phyloP scores from a whole-genome alignment of 2,113 vertebrate species.

The Nanorana parkeri region DNA sequence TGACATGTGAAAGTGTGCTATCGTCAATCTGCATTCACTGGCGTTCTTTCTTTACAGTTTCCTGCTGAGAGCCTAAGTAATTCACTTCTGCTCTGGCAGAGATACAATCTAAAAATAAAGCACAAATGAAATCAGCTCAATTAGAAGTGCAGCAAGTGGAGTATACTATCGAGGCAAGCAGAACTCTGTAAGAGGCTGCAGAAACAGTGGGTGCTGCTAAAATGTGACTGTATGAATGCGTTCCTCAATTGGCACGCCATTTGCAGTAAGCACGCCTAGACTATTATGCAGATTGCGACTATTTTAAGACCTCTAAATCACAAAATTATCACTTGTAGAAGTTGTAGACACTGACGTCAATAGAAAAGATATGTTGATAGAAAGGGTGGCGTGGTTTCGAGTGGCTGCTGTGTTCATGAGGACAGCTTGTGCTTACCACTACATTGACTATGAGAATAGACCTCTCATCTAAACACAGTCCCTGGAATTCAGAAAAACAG shows the following conservation, averaged over 20 bases:
- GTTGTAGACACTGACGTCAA: neutral
- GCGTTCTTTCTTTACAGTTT: conserved; percentile 9
- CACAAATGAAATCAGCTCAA: conserved; percentile 39
- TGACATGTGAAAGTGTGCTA: conserved; percentile 37
- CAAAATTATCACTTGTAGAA: neutral
- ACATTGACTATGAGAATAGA: too few relatives aligned
- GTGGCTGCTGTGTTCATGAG: neutral
- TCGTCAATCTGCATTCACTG: conserved; percentile 11
- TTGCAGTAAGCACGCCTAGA: neutral
- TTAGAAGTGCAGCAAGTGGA: conserved; percentile 17
- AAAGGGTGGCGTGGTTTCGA: neutral
- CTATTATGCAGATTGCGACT: conserved; percentile 3
- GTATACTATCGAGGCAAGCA: neutral
- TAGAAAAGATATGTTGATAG: neutral
- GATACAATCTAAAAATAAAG: conserved; percentile 43
- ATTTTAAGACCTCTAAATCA: neutral
- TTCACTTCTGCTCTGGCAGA: conserved; percentile 40
- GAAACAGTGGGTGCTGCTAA: neutral
- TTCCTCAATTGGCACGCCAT: neutral
- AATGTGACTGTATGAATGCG: neutral
- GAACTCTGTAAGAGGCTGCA: neutral
- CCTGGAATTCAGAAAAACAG: too few relatives aligned
- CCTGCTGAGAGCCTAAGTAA: conserved; percentile 47
- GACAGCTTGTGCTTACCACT: neutral
- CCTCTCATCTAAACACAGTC: too few relatives aligned